Evolutionary conservation across 2,113 vertebrate species (phyloP).

Genomic region (Sminthopsis crassicaudata): DNA sequence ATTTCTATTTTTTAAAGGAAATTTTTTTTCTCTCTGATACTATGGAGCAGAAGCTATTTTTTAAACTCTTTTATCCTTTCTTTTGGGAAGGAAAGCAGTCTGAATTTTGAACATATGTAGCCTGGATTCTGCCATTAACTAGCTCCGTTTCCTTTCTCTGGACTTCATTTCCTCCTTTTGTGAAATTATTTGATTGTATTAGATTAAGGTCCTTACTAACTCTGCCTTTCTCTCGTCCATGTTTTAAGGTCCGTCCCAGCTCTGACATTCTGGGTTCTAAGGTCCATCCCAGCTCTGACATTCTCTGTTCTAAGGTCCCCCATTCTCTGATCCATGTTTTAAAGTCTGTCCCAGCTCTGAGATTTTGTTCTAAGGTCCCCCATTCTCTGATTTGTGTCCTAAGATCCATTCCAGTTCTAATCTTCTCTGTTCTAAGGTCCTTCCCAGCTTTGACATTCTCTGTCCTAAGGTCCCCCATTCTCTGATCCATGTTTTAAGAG

Average conservation of each 20-base stretch:
- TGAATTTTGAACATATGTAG: neutral
- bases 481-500: too few relatives aligned
- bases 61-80: neutral
- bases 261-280: too few relatives aligned
- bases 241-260: too few relatives aligned
- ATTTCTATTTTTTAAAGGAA: neutral
- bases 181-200: neutral
- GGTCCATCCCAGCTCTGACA: too few relatives aligned
- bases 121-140: conserved; percentile 2
- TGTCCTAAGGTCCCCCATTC: too few relatives aligned
- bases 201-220: neutral
- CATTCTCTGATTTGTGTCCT: too few relatives aligned
- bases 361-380: too few relatives aligned
- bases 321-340: too few relatives aligned
- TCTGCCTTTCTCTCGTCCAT: neutral
- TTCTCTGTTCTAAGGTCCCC: too few relatives aligned
- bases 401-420: too few relatives aligned
- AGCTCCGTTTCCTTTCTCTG: neutral
- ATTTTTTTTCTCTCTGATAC: neutral
- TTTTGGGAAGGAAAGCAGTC: neutral
- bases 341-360: too few relatives aligned
- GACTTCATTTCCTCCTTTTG: conserved; percentile 36
- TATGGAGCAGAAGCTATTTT: neutral
- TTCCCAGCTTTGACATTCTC: neutral
- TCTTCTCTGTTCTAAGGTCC: neutral